A percentile compares a stretch with the other conserved stretches of the same genome.
Evolutionary conservation across 2,797 vertebrate genomes (phyloP).

Genomic region (Pangasius krempfi): DNA sequence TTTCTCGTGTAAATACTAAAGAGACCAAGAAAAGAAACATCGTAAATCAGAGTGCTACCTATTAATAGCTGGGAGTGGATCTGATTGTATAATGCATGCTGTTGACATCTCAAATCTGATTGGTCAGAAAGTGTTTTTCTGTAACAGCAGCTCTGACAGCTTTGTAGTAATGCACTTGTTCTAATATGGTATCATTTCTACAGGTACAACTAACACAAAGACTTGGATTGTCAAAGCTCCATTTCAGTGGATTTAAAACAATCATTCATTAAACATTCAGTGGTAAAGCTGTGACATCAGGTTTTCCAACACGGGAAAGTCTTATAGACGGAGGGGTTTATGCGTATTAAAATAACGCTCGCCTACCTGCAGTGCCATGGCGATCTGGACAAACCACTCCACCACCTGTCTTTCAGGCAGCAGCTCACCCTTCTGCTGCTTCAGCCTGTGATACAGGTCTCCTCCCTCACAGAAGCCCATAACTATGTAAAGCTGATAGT

Average conservation of each 20-base stretch:
- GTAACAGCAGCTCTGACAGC: not conserved
- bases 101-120: not conserved
- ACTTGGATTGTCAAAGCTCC: not conserved
- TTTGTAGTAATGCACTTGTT: not conserved
- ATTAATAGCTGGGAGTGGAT: not conserved
- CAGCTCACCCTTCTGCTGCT: slow-evolving; percentile 89
- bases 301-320: not conserved
- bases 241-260: not conserved
- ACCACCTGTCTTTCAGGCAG: slow-evolving; percentile 91
- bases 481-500: slow-evolving; percentile 91
- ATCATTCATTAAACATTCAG: too few relatives aligned
- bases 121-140: not conserved
- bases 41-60: not conserved
- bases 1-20: slow-evolving; percentile 94
- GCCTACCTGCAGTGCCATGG: slow-evolving; percentile 93
- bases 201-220: not conserved
- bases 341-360: not conserved
- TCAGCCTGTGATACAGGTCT: slow-evolving; percentile 94
- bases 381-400: slow-evolving; percentile 99
- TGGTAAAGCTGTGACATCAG: not conserved
- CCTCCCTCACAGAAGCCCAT: slow-evolving; percentile 99
- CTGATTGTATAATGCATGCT: not conserved
- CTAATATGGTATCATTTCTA: not conserved
- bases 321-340: not conserved
- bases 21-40: not conserved